Base-by-base conservation (phyloP, 1,140 invertebrate species). In the Orius laevigatus region DNA sequence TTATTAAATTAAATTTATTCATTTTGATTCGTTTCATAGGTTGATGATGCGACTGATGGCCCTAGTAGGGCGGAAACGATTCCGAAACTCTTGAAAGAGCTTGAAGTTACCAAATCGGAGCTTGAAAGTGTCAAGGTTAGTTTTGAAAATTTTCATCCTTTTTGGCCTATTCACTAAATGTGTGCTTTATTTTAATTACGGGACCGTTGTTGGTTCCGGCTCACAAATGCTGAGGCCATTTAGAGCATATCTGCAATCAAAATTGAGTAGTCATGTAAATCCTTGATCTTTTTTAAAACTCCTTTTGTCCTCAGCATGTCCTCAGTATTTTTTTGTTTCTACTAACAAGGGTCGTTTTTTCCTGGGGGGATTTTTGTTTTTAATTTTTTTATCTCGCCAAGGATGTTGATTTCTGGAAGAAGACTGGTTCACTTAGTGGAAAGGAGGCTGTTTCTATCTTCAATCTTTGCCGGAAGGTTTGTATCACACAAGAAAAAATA, bases 371-470 rank as follows among this genome's bases (percentile, higher is more conserved):
- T 11, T 31, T 32, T 46, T 32, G 15, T 36, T 48, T 48, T 19
- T 5, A 19, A 19, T 45, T 32, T 46, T 5, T 35, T 20, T 43
- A 6, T 14, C 16, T 43, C 12, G 39, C 48, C 20, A 16, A 53
- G 51, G 51, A 53, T 42, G 1, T 38, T 40, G 51, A 48, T 46
- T 53, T 44, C 43, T 53, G 51, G 63, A 62, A 60, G 71, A 79
- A 38, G 15, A 16, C 45, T 11, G 48, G 48, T 72, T 80, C 84
- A 70, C 78, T 86, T 70, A 84, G 79, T 69, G 80, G 79, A 73
- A 80, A 83, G 74, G 82, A 86, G 75, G 83, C 83, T 73, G 78
- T 85, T 74, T 82, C 81, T 70, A 79, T 86, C 66, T 86, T 81
- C 81, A 78, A 84, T 67, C 78, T 84, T 74, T 81, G 79, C 73